Evolutionary conservation across 2,113 vertebrate species (phyloP).

Genomic region (Fregata magnificens): DNA sequence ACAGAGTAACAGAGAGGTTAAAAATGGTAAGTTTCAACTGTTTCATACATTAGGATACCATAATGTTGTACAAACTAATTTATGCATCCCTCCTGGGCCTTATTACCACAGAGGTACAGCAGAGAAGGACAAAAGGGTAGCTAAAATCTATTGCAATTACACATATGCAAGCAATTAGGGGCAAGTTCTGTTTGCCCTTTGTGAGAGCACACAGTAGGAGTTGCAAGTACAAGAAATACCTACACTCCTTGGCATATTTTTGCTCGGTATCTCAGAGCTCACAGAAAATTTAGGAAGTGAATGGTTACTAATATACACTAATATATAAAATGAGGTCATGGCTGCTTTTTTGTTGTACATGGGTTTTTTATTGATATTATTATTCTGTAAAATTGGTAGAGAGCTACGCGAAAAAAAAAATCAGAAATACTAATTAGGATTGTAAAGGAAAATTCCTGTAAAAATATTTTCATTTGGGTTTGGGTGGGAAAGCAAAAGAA

Average conservation of each 20-base stretch:
- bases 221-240: background rate
- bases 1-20: background rate
- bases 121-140: background rate
- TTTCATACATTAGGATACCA: background rate
- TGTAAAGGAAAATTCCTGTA: background rate
- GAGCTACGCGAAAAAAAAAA: background rate
- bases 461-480: background rate
- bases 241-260: background rate
- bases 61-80: background rate
- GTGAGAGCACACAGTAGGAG: background rate
- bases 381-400: background rate
- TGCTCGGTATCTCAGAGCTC: background rate
- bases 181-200: background rate
- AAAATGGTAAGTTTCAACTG: background rate
- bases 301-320: background rate
- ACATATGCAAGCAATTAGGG: background rate
- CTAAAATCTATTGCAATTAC: background rate
- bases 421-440: background rate
- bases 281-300: background rate
- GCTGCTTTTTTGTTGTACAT: background rate
- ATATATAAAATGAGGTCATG: background rate
- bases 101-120: background rate
- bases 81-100: background rate
- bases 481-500: background rate
- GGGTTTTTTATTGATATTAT: background rate